Percentiles rank a stretch among this genome's conserved stretches.
phyloP scores from a whole-genome alignment of 2,113 vertebrate species.

The Entomyzon cyanotis region DNA sequence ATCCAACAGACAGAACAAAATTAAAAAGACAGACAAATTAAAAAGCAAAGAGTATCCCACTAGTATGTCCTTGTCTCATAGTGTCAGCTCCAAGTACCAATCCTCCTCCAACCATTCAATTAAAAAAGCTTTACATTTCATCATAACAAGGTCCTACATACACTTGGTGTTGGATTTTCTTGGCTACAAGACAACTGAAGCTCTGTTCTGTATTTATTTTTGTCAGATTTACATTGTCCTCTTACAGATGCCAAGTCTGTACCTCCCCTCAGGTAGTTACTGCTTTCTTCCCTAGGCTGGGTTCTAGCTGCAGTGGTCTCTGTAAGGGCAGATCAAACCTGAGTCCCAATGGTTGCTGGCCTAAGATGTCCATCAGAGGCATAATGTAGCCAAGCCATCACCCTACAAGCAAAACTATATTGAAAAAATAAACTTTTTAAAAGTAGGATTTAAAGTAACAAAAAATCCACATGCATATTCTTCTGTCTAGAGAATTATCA shows the following conservation, averaged over 20 bases:
- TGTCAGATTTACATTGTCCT: neutral
- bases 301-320: neutral
- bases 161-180: neutral
- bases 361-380: neutral
- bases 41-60: neutral
- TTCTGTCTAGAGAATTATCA: neutral
- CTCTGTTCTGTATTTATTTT: neutral
- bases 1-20: neutral
- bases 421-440: neutral
- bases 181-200: neutral
- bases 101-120: neutral
- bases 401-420: neutral
- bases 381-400: neutral
- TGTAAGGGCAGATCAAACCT: neutral
- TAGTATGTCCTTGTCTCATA: neutral
- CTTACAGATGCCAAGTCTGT: neutral
- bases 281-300: neutral
- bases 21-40: neutral
- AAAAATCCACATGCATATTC: neutral
- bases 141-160: neutral
- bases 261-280: neutral
- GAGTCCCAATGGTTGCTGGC: neutral
- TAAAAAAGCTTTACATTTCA: neutral
- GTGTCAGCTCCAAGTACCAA: neutral
- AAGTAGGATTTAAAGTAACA: neutral